These are phyloP conservation scores for Peromyscus nudipes DNA, from an alignment of 2,797 vertebrate genomes.

Conservation along the genomic window DNA sequence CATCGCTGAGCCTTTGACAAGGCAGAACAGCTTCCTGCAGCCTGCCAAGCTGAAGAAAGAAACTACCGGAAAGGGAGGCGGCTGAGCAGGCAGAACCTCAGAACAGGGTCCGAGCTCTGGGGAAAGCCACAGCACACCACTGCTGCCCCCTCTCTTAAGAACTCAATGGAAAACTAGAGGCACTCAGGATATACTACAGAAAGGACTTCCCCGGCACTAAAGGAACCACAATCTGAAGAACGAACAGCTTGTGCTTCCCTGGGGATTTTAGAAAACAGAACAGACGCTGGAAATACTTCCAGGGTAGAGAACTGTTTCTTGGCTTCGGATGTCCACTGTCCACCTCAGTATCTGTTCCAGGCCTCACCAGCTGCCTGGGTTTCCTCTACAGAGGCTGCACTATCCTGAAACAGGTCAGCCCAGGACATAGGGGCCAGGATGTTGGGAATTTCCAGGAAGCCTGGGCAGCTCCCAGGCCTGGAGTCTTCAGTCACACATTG, in stretches of 20 bases:
- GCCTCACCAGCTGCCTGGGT: conserved; percentile 68
- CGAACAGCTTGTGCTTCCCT: not conserved
- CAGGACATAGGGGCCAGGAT: conserved; percentile 67
- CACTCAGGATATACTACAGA: conserved; percentile 11
- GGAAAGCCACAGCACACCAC: not conserved
- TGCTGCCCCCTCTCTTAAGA: not conserved
- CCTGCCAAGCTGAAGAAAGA: not conserved
- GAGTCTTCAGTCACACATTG: not conserved
- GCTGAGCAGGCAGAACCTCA: not conserved
- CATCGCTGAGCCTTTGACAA: conserved; percentile 38
- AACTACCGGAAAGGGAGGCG: not conserved
- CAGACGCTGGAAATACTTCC: not conserved
- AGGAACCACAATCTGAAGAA: not conserved
- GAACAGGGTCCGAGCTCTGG: not conserved
- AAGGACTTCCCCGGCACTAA: conserved; percentile 29
- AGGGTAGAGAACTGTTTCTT: not conserved
- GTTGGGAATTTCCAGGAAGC: conserved; percentile 65
- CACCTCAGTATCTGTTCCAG: conserved; percentile 50
- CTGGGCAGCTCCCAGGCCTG: conserved; percentile 7
- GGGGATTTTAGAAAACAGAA: not conserved
- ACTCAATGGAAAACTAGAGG: not conserved
- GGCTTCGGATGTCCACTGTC: conserved; percentile 2
- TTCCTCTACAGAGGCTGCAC: conserved; percentile 55
- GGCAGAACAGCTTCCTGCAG: not conserved
- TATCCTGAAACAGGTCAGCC: conserved; percentile 71